phyloP scores from a whole-genome alignment of 2,113 vertebrate species.

The Myrmecobius fasciatus region DNA sequence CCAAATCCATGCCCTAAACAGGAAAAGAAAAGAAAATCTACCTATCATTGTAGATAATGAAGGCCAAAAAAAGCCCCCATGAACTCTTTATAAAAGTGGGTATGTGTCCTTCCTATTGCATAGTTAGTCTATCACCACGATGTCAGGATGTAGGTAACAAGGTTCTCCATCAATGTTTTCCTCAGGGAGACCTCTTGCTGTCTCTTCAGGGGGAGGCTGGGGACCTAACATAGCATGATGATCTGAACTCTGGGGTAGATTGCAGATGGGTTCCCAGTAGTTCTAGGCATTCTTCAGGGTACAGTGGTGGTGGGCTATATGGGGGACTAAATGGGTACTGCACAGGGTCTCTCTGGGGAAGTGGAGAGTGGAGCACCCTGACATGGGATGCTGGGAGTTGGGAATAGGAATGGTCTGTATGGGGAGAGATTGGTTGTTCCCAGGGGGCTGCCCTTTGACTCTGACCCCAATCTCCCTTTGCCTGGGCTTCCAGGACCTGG shows the following conservation, averaged over 20 bases:
- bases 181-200: background rate
- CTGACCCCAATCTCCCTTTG: too few relatives aligned
- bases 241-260: background rate
- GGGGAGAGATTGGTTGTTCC: too few relatives aligned
- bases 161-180: background rate
- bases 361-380: too few relatives aligned
- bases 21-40: background rate
- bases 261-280: background rate
- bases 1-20: background rate
- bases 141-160: background rate
- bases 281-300: background rate
- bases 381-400: too few relatives aligned
- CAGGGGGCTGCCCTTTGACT: too few relatives aligned
- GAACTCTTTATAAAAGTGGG: background rate
- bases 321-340: too few relatives aligned
- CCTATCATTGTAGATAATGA: background rate
- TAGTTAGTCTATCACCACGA: background rate
- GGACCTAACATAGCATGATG: background rate
- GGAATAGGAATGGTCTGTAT: too few relatives aligned
- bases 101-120: background rate
- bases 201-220: background rate
- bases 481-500: too few relatives aligned
- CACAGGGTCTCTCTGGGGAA: too few relatives aligned
- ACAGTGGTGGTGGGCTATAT: accelerated
- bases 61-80: background rate